Evolutionary conservation across 2,888 invertebrate genomes (phyloP).

Genomic region (Eilema depressum): DNA sequence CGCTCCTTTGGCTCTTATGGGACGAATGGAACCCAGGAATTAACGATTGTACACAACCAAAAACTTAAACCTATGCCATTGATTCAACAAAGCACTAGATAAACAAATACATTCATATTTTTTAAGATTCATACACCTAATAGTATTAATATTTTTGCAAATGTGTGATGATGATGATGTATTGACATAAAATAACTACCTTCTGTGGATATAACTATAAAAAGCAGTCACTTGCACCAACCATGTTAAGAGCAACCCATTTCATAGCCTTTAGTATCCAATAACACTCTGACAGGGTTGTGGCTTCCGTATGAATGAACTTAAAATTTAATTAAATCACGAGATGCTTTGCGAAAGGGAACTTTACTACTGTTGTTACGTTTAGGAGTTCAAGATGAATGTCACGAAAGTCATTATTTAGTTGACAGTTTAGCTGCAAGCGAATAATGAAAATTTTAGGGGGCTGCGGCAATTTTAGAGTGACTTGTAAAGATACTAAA

Average conservation of each 20-base stretch:
- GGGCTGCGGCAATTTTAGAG: not conserved
- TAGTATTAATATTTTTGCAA: no score
- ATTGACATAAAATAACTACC: not conserved
- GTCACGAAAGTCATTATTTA: not conserved
- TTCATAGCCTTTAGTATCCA: conserved; percentile 25
- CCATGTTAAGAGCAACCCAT: not conserved
- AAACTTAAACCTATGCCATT: not conserved
- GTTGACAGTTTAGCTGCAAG: conserved; percentile 3
- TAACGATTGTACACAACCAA: not conserved
- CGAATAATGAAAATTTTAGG: conserved; percentile 3
- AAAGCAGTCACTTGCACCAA: not conserved
- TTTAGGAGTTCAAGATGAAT: conserved; percentile 24
- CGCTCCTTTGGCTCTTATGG: no score
- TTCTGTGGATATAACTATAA: not conserved
- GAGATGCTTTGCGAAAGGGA: conserved; percentile 31
- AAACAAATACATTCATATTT: not conserved
- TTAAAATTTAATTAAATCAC: conserved; percentile 60
- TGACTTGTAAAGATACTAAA: not conserved
- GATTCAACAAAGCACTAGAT: not conserved
- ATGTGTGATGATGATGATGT: not conserved
- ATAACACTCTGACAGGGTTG: conserved; percentile 48
- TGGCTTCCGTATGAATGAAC: conserved; percentile 55
- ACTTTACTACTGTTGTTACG: conserved; percentile 24
- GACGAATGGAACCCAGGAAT: not conserved
- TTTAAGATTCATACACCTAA: not conserved